Conservation (phyloP, 2,797 vertebrate species). For the Sebastes taczanowskii region DNA sequence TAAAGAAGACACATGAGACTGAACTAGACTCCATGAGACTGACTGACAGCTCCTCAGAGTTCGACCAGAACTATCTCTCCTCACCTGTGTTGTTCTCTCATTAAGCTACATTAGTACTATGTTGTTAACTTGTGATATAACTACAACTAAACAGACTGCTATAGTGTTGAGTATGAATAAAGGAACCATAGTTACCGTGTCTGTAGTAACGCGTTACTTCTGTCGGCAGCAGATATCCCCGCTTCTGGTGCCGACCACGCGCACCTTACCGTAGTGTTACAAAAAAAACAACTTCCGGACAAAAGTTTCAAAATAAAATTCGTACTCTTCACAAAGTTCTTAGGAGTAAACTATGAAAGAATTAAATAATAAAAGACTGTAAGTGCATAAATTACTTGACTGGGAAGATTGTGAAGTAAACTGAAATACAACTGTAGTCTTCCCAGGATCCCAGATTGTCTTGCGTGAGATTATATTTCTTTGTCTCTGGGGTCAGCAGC, state of each 20-base stretch:
- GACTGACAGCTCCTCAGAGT: background rate
- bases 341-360: rapidly evolving
- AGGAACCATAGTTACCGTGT: rapidly evolving
- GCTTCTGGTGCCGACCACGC: slow-evolving; percentile 26
- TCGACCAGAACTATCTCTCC: background rate
- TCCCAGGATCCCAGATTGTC: no score
- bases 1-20: no score
- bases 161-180: rapidly evolving
- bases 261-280: background rate
- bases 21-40: background rate
- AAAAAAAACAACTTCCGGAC: background rate
- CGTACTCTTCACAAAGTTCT: background rate
- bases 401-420: no score
- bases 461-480: no score
- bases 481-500: no score
- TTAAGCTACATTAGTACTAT: rapidly evolving
- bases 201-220: background rate
- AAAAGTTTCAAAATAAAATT: slow-evolving; percentile 20
- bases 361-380: rapidly evolving
- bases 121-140: background rate
- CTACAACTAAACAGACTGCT: no score
- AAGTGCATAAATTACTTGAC: background rate
- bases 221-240: slow-evolving; percentile 12
- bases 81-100: no score
- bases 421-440: no score